A percentile compares a stretch with the other conserved stretches of the same genome.
phyloP scores from a whole-genome alignment of 2,797 vertebrate genomes.

The Pantherophis alleghaniensis region DNA sequence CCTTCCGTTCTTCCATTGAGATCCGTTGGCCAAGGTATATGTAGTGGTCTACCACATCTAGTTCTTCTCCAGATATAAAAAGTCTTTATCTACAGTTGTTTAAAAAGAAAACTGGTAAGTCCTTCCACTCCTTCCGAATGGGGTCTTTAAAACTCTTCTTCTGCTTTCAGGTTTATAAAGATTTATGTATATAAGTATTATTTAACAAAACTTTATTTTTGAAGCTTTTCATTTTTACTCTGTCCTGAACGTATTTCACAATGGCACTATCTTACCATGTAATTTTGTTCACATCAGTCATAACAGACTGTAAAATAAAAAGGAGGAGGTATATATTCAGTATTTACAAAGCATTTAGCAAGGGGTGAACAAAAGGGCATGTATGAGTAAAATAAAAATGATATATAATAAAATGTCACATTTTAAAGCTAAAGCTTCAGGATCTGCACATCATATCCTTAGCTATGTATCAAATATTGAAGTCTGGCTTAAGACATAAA shows the following conservation, averaged over 20 bases:
- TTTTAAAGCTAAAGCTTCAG: neutral
- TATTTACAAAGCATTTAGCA: neutral
- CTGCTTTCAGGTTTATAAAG: slow-evolving; percentile 18
- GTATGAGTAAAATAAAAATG: neutral
- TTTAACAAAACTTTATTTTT: neutral
- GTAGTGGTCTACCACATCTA: neutral
- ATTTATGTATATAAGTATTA: slow-evolving; percentile 24
- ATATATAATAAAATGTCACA: neutral
- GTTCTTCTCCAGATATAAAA: neutral
- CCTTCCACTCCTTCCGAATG: slow-evolving; percentile 36
- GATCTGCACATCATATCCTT: neutral
- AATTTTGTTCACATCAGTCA: neutral
- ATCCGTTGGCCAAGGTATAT: neutral
- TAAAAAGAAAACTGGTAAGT: slow-evolving; percentile 44
- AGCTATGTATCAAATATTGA: neutral
- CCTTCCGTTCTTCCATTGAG: neutral
- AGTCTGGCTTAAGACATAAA: neutral
- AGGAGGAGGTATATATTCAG: neutral
- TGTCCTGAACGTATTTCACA: neutral
- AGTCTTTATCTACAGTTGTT: slow-evolving; percentile 34
- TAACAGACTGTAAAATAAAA: neutral
- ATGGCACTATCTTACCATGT: neutral
- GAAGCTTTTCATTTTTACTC: neutral
- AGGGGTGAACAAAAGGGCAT: neutral
- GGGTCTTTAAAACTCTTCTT: slow-evolving; percentile 33